Evolutionary conservation across 1,140 invertebrate species (phyloP), one percentile per base, ranked within the genome.

Genomic region (Drosophila pandora): DNA sequence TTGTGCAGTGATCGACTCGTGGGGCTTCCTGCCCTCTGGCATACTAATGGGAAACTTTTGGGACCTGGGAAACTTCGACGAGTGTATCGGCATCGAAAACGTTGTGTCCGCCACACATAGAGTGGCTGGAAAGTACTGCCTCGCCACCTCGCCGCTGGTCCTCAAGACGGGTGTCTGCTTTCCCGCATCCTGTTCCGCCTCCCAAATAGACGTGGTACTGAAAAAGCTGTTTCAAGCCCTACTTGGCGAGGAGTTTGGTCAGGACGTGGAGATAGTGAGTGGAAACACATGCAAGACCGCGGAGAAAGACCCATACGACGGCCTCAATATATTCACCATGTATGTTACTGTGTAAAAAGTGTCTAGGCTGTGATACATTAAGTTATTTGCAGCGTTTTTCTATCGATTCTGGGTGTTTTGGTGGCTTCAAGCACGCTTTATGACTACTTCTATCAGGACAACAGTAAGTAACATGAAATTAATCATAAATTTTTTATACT

Each of bases 401-500:
- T 87, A 0, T 76, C 70, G 0, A 8, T 79, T 1, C 56, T 88
- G 32, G 75, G 43, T 9, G 67, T 21, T 6, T 4, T 75, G 0
- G 62, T 77, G 9, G 13, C 67, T 0, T 17, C 63, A 4, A 43
- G 49, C 47, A 79, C 82, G 0, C 9, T 76, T 3, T 76, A 34
- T 2, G 83, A 87, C 23, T 87, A 87, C 54, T 76, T 79, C 5
- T 48, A 6, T 28, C 17, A 32, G 25, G 57, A 88, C 57, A 50
- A 72, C 30, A 45, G 78, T 87, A 23, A 78, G 82, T 75, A n/a
- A 3, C 3, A 13, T 47, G 13, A 5, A 7, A 32, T 3, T 7
- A 28, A 28, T 28, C 25, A 1, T 6, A 28, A 28, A 5, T 28
- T 98, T 98, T 92, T 98, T 98, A n/a, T n/a, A n/a, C n/a, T n/a